Evolutionary conservation across 2,888 invertebrate genomes (phyloP).

Genomic region (Leucania comma): DNA sequence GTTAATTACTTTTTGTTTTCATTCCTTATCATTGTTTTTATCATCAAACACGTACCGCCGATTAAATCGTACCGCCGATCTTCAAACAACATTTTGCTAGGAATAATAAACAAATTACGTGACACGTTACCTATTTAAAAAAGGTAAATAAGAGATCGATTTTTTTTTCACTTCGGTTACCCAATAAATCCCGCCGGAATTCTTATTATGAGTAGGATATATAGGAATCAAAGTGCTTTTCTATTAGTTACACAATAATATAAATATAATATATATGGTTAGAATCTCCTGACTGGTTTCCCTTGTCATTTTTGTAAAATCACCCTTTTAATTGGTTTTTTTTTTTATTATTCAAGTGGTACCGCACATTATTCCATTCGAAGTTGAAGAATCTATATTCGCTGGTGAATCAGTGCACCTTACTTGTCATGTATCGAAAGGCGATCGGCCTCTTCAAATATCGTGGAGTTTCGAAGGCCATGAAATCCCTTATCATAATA

Average conservation of each 20-base stretch:
- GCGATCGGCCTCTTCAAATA: constrained; percentile 93
- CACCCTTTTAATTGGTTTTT: constrained; percentile 37
- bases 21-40: constrained; percentile 60
- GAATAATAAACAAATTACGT: constrained; percentile 6
- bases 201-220: constrained; percentile 71
- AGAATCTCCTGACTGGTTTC: constrained; percentile 21
- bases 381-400: constrained; percentile 92
- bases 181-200: background rate
- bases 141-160: background rate
- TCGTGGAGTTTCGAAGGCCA: constrained; percentile 93
- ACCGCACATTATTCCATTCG: constrained; percentile 93
- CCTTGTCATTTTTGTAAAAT: constrained; percentile 13
- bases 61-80: constrained; percentile 2
- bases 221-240: constrained; percentile 89
- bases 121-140: background rate
- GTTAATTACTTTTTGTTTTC: constrained; percentile 66
- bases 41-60: constrained; percentile 43
- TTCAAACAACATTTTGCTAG: constrained; percentile 6
- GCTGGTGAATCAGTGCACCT: constrained; percentile 93
- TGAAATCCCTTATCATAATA: constrained; percentile 90
- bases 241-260: constrained; percentile 16
- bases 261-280: too few relatives aligned
- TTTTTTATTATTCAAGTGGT: constrained; percentile 80
- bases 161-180: constrained; percentile 3
- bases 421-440: constrained; percentile 92